Evolutionary conservation across 2,888 invertebrate species (phyloP).

Genomic region (Nephrotoma flavescens): DNA sequence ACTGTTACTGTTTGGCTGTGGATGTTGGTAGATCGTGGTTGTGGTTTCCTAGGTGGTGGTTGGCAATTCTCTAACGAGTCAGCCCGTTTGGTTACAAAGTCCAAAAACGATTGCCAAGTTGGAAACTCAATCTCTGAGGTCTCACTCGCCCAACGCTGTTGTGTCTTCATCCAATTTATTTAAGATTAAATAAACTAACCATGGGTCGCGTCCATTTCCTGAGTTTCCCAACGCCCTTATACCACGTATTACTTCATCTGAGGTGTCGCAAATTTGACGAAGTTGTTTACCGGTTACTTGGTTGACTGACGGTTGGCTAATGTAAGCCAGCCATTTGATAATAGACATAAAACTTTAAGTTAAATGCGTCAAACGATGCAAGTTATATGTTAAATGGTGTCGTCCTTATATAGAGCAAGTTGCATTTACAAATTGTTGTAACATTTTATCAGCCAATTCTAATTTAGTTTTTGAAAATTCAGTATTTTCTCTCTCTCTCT

Average conservation of each 20-base stretch:
- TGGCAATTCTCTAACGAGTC: neutral
- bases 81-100: neutral
- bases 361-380: too few relatives aligned
- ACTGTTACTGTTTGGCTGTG: too few relatives aligned
- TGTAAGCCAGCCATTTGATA: too few relatives aligned
- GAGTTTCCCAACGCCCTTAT: neutral
- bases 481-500: too few relatives aligned
- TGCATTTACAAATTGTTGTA: too few relatives aligned
- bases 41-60: neutral
- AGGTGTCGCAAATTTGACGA: neutral
- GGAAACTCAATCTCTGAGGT: neutral
- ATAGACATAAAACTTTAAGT: too few relatives aligned
- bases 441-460: too few relatives aligned
- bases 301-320: neutral
- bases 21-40: neutral
- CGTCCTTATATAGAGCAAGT: too few relatives aligned
- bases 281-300: neutral
- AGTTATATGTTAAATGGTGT: too few relatives aligned
- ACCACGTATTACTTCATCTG: neutral
- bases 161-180: neutral
- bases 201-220: neutral
- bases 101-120: neutral
- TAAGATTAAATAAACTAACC: neutral
- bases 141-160: neutral
- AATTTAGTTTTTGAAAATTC: too few relatives aligned